These are phyloP conservation scores for Rhombomys opimus DNA, from an alignment of 2,113 vertebrate genomes.

Conservation along the genomic window DNA sequence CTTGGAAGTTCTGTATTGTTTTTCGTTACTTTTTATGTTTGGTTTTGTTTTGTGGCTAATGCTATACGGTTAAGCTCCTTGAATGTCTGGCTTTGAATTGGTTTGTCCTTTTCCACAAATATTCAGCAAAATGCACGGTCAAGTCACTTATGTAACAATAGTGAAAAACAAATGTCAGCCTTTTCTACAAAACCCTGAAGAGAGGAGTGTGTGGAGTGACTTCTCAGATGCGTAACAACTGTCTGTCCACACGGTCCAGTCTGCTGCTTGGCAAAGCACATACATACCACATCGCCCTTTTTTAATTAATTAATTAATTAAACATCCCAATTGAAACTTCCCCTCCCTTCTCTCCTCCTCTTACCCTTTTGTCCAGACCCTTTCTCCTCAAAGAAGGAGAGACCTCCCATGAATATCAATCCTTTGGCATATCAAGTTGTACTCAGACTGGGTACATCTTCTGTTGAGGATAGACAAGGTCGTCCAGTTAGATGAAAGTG, in stretches of 20 bases:
- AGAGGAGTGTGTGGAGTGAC: not conserved
- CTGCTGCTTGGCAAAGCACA: not conserved
- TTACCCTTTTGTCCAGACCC: too few relatives aligned
- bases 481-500: too few relatives aligned
- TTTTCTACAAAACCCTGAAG: not conserved
- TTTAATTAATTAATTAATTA: too few relatives aligned
- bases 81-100: not conserved
- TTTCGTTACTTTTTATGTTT: not conserved
- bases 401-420: too few relatives aligned
- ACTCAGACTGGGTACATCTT: too few relatives aligned
- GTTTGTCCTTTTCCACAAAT: not conserved
- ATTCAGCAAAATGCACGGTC: not conserved
- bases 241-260: not conserved
- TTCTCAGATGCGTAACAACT: not conserved
- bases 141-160: not conserved
- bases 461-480: too few relatives aligned
- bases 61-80: not conserved
- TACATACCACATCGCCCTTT: too few relatives aligned
- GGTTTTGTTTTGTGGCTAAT: constrained; percentile 33
- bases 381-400: too few relatives aligned
- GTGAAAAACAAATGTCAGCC: not conserved
- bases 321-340: too few relatives aligned
- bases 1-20: not conserved
- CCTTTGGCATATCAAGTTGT: too few relatives aligned
- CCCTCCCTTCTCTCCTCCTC: too few relatives aligned